Base-by-base conservation (phyloP, 2,888 invertebrate genomes). In the Siphlonurus alternatus region DNA sequence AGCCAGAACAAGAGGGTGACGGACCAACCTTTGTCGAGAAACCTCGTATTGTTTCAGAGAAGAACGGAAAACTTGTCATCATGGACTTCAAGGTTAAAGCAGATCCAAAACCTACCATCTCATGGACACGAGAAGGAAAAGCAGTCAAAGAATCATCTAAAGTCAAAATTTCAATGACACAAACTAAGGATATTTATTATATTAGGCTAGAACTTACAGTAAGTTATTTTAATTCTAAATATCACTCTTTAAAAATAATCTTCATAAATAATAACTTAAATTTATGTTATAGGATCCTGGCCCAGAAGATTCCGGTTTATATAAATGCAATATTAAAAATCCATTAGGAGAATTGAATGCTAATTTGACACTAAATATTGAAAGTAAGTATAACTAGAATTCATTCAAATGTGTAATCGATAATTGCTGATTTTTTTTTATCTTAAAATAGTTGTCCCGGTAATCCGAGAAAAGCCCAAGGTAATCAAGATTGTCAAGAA, bases 301-400 rank as follows among this genome's bases (percentile, higher is more conserved):
- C 73, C 84, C 93, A 68, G 91, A 92, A 73, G 98, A 99, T 79
- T 96, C 96, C 71, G 99, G 98, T 69, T 82, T 96, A 67, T 99
- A 98, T 81, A 96, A 97, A 77, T 97, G 98, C 77, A 95, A 94
- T 73, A 93, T 96, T 72, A 95, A 94, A 77, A 98, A 97, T 78
- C 84, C 87, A 72, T 85, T 92, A 74, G 99, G 98, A 71, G 97
- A 98, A 82, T 84, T 95, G 69, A 96, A 96, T 76, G 96, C 96
- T 66, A 97, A 97, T 79, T 83, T 97, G 69, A 95, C 96, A 70
- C 84, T 98, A 71, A 97, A 98, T 78, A 94, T 98, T 79, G 95
- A 96, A 87, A 95, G 94, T 94, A 80, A 83, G 86, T 80, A 60
- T 25, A 19, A 23, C 15, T 61, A 54, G 61, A 53, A 5, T 63